phyloP scores from a whole-genome alignment of 2,797 vertebrate genomes.

The Cuculus canorus region DNA sequence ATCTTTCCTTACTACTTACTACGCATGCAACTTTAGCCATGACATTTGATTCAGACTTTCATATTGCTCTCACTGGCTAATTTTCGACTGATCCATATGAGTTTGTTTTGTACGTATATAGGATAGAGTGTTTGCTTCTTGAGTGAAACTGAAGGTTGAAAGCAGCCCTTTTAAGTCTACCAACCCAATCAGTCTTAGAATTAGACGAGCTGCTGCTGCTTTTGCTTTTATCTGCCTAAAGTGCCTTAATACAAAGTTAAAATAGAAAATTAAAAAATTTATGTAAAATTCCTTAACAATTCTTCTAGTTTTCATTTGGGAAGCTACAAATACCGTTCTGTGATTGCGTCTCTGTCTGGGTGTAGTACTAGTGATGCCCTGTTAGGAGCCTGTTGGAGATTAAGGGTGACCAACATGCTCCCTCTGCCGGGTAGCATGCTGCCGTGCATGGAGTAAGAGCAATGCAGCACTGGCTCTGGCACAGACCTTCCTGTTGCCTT shows the following conservation, averaged over 20 bases:
- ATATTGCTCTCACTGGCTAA: background rate
- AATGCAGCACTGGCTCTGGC: background rate
- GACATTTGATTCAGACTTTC: background rate
- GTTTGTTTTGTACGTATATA: background rate
- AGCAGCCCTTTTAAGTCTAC: background rate
- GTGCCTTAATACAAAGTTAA: background rate
- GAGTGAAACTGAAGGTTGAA: background rate
- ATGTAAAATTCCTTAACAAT: background rate
- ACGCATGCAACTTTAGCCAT: background rate
- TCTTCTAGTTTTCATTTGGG: background rate
- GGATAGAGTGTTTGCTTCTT: background rate
- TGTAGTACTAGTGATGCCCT: fast-evolving
- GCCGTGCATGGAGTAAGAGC: background rate
- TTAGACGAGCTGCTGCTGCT: background rate
- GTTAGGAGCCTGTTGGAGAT: fast-evolving
- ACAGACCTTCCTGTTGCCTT: background rate
- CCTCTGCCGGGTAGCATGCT: background rate
- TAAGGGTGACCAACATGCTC: background rate
- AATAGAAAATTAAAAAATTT: background rate
- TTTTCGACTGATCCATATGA: background rate
- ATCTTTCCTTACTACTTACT: background rate
- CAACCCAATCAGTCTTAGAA: background rate
- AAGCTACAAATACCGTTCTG: background rate
- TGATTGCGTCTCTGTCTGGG: background rate
- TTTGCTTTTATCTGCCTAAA: background rate